Evolutionary conservation across 2,797 vertebrate genomes (phyloP).

Genomic region (Channallabes apus): DNA sequence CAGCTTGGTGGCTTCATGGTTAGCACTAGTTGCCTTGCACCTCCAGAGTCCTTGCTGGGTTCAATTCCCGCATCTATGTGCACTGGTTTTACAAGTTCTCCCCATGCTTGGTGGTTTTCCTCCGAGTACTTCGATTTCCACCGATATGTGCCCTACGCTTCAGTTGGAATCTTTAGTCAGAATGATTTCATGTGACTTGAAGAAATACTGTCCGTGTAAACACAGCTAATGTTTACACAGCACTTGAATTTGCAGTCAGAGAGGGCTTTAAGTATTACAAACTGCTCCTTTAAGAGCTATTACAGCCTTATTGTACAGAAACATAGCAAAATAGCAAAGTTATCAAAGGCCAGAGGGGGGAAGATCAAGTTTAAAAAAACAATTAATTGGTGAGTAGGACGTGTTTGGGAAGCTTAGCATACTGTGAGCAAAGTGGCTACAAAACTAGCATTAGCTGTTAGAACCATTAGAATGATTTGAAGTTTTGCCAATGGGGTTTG

Average conservation of each 20-base stretch:
- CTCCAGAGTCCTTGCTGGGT: no score
- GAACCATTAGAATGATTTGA: background rate
- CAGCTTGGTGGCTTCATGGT: no score
- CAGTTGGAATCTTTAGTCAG: no score
- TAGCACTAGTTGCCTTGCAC: no score
- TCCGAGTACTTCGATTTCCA: no score
- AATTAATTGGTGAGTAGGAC: constrained; percentile 24
- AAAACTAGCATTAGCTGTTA: constrained; percentile 25
- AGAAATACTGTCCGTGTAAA: background rate
- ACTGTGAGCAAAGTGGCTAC: constrained; percentile 36
- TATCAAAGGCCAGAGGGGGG: background rate
- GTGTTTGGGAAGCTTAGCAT: constrained; percentile 36
- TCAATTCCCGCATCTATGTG: no score
- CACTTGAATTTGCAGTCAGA: constrained; percentile 5
- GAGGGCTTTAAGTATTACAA: background rate
- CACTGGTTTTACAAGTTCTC: no score
- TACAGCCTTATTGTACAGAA: constrained; percentile 14
- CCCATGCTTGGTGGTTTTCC: no score
- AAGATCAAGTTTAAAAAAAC: background rate
- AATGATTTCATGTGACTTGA: no score
- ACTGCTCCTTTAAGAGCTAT: constrained; percentile 14
- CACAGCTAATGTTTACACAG: background rate
- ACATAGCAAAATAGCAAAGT: constrained; percentile 5
- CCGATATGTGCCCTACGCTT: no score
- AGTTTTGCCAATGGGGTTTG: background rate